phyloP scores from a whole-genome alignment of 2,888 invertebrate genomes.

The Ornithoptera priamus region DNA sequence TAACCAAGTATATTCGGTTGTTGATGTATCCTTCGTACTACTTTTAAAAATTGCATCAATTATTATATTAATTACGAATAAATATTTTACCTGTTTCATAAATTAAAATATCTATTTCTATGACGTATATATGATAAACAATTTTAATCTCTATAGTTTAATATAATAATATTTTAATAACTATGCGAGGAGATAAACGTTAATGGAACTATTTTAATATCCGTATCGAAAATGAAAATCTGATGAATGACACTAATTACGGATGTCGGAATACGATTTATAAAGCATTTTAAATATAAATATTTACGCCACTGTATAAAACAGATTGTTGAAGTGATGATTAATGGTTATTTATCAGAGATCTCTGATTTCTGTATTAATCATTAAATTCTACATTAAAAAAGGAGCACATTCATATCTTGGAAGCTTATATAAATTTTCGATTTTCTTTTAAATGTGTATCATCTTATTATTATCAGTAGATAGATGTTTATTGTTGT shows the following conservation, averaged over 20 bases:
- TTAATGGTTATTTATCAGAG: conserved; percentile 21
- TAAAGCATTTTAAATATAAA: conserved; percentile 23
- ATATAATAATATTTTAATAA: conserved; percentile 11
- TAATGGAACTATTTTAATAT: conserved; percentile 27
- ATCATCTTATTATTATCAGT: too few relatives aligned
- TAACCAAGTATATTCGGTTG: too few relatives aligned
- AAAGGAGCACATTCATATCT: neutral
- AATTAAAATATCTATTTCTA: neutral
- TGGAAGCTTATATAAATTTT: too few relatives aligned
- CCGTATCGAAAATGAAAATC: conserved; percentile 30
- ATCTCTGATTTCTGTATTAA: neutral
- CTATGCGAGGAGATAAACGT: conserved; percentile 6
- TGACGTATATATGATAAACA: neutral
- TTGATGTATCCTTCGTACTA: too few relatives aligned
- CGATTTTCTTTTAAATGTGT: too few relatives aligned
- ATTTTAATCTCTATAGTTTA: neutral
- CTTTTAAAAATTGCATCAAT: too few relatives aligned
- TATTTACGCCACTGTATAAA: conserved; percentile 24
- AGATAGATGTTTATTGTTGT: too few relatives aligned
- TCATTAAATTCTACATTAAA: neutral
- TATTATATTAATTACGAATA: too few relatives aligned
- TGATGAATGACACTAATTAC: conserved; percentile 30
- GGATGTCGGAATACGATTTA: conserved; percentile 25
- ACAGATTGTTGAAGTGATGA: conserved; percentile 24
- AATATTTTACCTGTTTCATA: too few relatives aligned